Evolutionary conservation across 2,113 vertebrate genomes (phyloP).

Genomic region (Chiloscyllium plagiosum): DNA sequence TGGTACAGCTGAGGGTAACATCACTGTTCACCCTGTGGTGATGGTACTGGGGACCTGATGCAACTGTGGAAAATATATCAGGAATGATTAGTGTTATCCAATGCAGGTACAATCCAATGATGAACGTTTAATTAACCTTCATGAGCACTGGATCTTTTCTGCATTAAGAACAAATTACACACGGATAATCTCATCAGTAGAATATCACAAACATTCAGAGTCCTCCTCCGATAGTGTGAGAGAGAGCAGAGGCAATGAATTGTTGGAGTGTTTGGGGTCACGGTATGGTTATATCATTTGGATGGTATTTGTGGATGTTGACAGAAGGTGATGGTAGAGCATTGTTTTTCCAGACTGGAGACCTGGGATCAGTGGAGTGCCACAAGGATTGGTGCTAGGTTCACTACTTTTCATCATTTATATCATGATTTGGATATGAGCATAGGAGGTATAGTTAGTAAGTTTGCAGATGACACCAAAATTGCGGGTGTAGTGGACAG

Average conservation of each 20-base stretch:
- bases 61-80: slow-evolving; percentile 8
- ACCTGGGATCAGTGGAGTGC: too few relatives aligned
- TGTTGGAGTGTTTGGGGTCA: too few relatives aligned
- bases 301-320: too few relatives aligned
- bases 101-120: background rate
- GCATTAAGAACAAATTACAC: background rate
- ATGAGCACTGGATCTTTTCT: background rate
- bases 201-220: background rate
- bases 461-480: too few relatives aligned
- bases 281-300: too few relatives aligned
- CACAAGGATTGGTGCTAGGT: too few relatives aligned
- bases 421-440: too few relatives aligned
- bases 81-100: background rate
- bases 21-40: background rate
- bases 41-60: background rate
- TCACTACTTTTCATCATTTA: too few relatives aligned
- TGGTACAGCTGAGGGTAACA: background rate
- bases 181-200: background rate
- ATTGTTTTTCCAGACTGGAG: too few relatives aligned
- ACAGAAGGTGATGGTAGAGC: too few relatives aligned
- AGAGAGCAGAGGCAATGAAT: background rate
- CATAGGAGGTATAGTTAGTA: too few relatives aligned
- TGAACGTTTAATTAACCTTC: background rate
- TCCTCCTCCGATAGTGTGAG: background rate
- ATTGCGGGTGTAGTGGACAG: too few relatives aligned